phyloP scores from a whole-genome alignment of 1,140 invertebrate species.

The Araneus ventricosus region DNA sequence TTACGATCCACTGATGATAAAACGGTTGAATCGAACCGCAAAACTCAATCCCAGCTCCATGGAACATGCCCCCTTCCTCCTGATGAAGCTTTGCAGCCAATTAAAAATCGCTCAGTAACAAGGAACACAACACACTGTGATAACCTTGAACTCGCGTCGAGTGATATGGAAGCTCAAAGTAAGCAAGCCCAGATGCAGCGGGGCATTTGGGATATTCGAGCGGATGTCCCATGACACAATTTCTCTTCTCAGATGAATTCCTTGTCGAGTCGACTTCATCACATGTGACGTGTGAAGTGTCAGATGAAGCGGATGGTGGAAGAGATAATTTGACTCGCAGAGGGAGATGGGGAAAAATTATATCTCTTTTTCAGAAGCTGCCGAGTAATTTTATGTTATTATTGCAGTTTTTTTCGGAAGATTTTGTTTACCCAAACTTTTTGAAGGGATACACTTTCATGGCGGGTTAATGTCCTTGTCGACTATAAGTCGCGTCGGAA shows the following conservation, averaged over 20 bases:
- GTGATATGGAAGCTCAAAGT: neutral
- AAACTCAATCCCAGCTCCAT: neutral
- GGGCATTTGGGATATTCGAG: conserved; percentile 25
- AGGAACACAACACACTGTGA: conserved; percentile 44
- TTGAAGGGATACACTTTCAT: neutral
- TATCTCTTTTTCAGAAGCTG: neutral
- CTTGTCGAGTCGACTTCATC: neutral
- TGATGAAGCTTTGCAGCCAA: neutral
- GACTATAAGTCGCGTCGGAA: neutral
- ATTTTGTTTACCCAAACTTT: neutral
- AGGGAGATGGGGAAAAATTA: neutral
- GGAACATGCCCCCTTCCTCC: neutral
- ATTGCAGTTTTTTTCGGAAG: neutral
- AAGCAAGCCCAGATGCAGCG: conserved; percentile 32
- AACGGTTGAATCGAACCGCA: neutral
- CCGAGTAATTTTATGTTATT: neutral
- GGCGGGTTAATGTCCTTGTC: neutral
- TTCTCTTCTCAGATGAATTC: conserved; percentile 33
- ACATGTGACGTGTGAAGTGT: neutral
- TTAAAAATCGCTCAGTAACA: conserved; percentile 8
- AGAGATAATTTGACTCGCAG: neutral
- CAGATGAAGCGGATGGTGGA: conserved; percentile 9
- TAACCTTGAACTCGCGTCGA: conserved; percentile 44
- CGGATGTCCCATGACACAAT: conserved; percentile 48
- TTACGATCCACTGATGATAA: neutral